These are phyloP conservation scores for Drosophila teissieri DNA, from an alignment of 1,140 invertebrate species.

Conservation along the genomic window DNA sequence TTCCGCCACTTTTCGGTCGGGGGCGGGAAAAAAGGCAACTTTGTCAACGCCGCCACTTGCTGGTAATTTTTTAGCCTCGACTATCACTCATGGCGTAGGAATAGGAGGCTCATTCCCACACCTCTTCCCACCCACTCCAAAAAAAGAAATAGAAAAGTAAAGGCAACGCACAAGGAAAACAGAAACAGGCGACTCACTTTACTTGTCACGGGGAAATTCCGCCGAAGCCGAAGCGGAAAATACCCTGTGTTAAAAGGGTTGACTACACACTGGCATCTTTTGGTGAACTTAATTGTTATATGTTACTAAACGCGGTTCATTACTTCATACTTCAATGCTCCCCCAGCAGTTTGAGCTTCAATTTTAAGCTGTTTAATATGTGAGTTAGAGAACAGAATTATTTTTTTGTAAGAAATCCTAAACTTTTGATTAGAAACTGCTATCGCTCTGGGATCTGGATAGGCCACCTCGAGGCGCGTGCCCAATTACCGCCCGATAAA, in stretches of 20 bases:
- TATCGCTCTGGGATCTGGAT: neutral
- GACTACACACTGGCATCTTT: neutral
- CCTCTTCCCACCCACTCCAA: too few relatives aligned
- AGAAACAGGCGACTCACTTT: slow-evolving; percentile 33
- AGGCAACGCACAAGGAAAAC: slow-evolving; percentile 13
- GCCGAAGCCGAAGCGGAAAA: neutral
- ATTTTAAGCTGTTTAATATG: too few relatives aligned
- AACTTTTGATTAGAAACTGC: neutral
- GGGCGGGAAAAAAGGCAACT: slow-evolving; percentile 25
- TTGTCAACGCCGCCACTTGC: slow-evolving; percentile 61
- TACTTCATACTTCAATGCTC: too few relatives aligned
- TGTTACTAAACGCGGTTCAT: too few relatives aligned
- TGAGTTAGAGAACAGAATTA: too few relatives aligned
- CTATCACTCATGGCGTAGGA: slow-evolving; percentile 59
- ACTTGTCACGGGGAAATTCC: neutral
- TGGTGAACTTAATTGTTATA: too few relatives aligned
- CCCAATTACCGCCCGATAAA: slow-evolving; percentile 1
- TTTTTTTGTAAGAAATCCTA: too few relatives aligned
- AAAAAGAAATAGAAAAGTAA: neutral
- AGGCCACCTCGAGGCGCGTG: neutral
- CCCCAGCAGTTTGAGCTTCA: too few relatives aligned
- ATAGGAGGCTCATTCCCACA: too few relatives aligned
- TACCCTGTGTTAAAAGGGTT: neutral
- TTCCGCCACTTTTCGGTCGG: slow-evolving; percentile 2
- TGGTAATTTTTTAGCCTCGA: slow-evolving; percentile 53